Evolutionary conservation across 2,797 vertebrate species (phyloP).

Genomic region (Cephalopachus bancanus): DNA sequence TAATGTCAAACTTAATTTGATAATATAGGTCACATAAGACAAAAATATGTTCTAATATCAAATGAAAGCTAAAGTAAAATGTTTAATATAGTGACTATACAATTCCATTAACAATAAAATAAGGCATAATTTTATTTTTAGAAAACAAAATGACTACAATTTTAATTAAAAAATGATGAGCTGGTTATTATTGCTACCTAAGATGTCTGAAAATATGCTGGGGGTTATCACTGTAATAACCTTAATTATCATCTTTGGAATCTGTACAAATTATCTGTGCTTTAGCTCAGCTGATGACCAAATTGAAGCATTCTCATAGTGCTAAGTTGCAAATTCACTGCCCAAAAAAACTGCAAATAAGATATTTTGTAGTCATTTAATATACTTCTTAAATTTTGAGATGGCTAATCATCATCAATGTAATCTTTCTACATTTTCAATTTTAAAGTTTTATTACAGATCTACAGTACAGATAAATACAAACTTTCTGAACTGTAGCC

Average conservation of each 20-base stretch:
- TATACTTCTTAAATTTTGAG: constrained; percentile 61
- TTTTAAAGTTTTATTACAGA: constrained; percentile 70
- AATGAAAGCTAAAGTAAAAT: constrained; percentile 50
- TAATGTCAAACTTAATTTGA: constrained; percentile 61
- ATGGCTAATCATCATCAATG: constrained; percentile 38
- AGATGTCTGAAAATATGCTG: constrained; percentile 58
- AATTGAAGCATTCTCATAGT: constrained; percentile 67
- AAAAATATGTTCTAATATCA: not conserved
- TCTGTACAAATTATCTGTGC: constrained; percentile 69
- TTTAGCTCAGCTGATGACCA: constrained; percentile 70
- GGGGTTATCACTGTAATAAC: constrained; percentile 70
- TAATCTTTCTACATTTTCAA: constrained; percentile 36
- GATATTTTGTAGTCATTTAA: constrained; percentile 69
- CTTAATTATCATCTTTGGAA: constrained; percentile 77
- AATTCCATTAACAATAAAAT: constrained; percentile 48
- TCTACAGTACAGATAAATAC: not conserved
- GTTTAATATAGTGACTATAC: not conserved
- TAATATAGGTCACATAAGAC: not conserved
- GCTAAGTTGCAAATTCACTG: constrained; percentile 70
- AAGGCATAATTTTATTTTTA: constrained; percentile 68
- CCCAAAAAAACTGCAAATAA: constrained; percentile 63
- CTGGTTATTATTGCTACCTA: constrained; percentile 67
- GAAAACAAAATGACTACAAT: constrained; percentile 64
- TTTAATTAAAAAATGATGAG: constrained; percentile 78
- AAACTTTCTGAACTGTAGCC: not conserved